Percentiles rank a stretch among this genome's conserved stretches.
These are phyloP conservation scores for Drosophila fulvimacula DNA, from an alignment of 2,888 invertebrate genomes.

Conservation along the genomic window DNA sequence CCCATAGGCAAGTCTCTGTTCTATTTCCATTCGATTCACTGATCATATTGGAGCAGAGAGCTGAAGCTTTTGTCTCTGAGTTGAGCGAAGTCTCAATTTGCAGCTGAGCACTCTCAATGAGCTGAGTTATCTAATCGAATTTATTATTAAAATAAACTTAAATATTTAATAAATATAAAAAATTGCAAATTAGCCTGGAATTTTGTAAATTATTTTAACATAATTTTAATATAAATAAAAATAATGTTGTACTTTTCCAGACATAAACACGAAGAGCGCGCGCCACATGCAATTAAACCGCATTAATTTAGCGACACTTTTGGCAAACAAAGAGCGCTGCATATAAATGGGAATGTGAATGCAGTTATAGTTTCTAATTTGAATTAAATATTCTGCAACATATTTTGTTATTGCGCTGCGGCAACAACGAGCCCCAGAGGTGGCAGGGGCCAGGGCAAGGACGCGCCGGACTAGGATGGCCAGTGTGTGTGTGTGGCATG, in stretches of 20 bases:
- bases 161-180: not conserved
- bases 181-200: not conserved
- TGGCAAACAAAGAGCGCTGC: constrained; percentile 1
- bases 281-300: not conserved
- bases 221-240: too few species aligned
- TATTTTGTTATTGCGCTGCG: constrained; percentile 13
- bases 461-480: constrained; percentile 7
- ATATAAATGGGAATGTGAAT: constrained; percentile 9
- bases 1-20: too few species aligned
- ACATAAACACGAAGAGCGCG: too few species aligned
- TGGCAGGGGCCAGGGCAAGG: not conserved
- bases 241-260: too few species aligned
- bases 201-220: not conserved
- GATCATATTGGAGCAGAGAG: too few species aligned
- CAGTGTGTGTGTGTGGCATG: constrained; percentile 18
- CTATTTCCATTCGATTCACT: too few species aligned
- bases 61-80: too few species aligned
- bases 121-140: not conserved
- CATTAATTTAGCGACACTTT: not conserved
- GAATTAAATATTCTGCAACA: constrained; percentile 20
- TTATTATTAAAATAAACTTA: not conserved
- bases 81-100: too few species aligned
- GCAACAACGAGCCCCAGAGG: constrained; percentile 31
- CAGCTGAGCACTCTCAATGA: not conserved
- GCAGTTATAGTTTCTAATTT: constrained; percentile 26